Evolutionary conservation across 1,140 invertebrate genomes (phyloP), one percentile per base, ranked within the genome.

Genomic region (Tetragnatha versicolor): DNA sequence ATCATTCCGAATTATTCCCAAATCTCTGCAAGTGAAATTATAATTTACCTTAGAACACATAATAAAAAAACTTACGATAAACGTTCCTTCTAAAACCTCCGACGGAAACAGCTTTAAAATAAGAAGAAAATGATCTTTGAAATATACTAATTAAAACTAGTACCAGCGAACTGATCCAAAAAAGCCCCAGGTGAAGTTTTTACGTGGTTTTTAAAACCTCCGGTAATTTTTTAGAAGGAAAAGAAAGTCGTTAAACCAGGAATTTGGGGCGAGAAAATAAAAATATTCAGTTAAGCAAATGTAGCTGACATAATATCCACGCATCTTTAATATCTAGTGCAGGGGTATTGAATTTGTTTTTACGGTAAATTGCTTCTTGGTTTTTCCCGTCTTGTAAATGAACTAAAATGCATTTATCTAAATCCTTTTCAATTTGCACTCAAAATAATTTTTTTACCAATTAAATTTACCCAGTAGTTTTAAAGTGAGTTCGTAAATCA

Each of bases 71-170:
- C n/a, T n/a, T n/a, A n/a, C n/a, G n/a, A n/a, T n/a, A n/a, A n/a
- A n/a, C n/a, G n/a, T n/a, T n/a, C n/a, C n/a, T n/a, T n/a, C n/a
- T n/a, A n/a, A n/a, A n/a, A n/a, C n/a, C n/a, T n/a, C n/a, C n/a
- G n/a, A n/a, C n/a, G n/a, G 27, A 3, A 2, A 31, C 61, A 25
- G n/a, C 37, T 47, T 4, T 29, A 47, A 45, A 72, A 39, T 49
- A 14, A 12, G 25, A 58, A 53, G 58, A 72, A 70, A 70, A 72
- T 29, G 27, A 20, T 10, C 33, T 72, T 39, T 39, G 25, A 58
- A 72, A 58, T 58, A 33, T 53, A 58, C 47, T 72, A 72, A 72
- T 72, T 72, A 72, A 72, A 72, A 72, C 45, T 72, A 42, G 47
- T 58, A 39, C 47, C 29, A 35, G 51, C n/a, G 35, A 53, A 51